These are phyloP conservation scores for Chrysochloris asiatica DNA, from an alignment of 2,113 vertebrate genomes.

Conservation along the genomic window DNA sequence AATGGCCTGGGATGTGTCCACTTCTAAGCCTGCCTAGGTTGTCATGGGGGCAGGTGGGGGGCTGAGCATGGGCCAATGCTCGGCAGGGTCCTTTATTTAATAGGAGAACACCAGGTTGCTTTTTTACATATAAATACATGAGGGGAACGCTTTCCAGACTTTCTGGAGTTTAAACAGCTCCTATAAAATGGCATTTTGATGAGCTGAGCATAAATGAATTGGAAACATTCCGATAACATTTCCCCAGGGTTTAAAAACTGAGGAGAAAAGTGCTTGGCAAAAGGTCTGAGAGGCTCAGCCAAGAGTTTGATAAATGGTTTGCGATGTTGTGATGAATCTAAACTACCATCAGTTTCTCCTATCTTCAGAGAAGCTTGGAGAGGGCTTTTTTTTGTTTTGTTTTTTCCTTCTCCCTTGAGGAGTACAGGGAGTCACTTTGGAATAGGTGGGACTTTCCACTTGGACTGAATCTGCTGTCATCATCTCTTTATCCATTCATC, in stretches of 20 bases:
- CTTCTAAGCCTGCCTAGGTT: not conserved
- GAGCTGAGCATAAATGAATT: conserved; percentile 75
- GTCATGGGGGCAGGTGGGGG: fast-evolving
- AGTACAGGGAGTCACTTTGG: not conserved
- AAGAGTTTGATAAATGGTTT: conserved; percentile 71
- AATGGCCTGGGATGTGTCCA: not conserved
- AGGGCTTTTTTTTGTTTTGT: too few species aligned
- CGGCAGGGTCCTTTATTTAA: not conserved
- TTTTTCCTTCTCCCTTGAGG: not conserved
- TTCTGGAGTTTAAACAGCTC: conserved; percentile 56
- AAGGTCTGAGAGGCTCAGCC: conserved; percentile 31
- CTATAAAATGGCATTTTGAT: conserved; percentile 77
- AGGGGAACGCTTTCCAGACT: conserved; percentile 64
- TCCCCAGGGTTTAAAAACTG: conserved; percentile 64
- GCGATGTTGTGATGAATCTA: conserved; percentile 54
- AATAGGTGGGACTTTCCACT: not conserved
- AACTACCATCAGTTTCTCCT: conserved; percentile 42
- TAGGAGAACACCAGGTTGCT: conserved; percentile 15
- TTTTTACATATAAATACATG: conserved; percentile 48
- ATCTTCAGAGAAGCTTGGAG: not conserved
- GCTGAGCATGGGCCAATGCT: not conserved
- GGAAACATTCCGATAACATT: conserved; percentile 76
- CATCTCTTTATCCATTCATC: not conserved
- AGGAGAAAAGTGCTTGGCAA: conserved; percentile 64
- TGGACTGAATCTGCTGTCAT: not conserved